Percentiles rank a stretch among this genome's conserved stretches.
Evolutionary conservation across 1,140 invertebrate species (phyloP).

Genomic region (Potamilus streckersoni): DNA sequence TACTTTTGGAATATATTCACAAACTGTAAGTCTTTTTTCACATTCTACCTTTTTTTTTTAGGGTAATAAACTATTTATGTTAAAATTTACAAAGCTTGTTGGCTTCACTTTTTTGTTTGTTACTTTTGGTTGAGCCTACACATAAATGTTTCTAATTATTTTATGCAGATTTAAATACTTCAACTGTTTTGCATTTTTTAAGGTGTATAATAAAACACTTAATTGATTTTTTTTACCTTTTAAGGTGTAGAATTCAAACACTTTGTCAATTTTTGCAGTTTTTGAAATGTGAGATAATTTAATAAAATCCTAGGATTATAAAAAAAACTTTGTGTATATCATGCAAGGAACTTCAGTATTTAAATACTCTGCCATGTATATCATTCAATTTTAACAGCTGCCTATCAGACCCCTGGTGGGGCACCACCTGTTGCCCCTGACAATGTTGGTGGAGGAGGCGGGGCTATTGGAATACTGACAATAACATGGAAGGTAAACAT

Average conservation of each 20-base stretch:
- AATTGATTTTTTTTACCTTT: no score
- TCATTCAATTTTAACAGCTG: constrained; percentile 22
- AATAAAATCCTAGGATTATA: neutral
- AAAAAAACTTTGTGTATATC: neutral
- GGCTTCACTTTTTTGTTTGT: no score
- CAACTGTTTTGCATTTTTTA: neutral
- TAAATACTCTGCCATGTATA: neutral
- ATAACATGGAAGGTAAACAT: constrained; percentile 83
- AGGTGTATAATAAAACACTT: no score
- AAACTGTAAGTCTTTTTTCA: no score
- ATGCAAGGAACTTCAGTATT: neutral
- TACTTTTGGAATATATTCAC: no score
- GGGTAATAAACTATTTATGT: no score
- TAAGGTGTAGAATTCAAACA: neutral
- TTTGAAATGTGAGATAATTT: neutral
- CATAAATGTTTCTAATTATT: neutral
- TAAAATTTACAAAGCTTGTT: no score
- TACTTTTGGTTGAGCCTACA: no score
- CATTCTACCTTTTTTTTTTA: no score
- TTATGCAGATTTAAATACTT: neutral
- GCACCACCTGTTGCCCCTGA: constrained; percentile 72
- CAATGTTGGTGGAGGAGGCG: constrained; percentile 88
- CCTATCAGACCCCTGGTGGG: constrained; percentile 36
- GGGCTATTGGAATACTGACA: constrained; percentile 93
- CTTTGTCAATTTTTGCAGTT: neutral